phyloP scores from a whole-genome alignment of 2,888 invertebrate species.

The Tenthredo notha region DNA sequence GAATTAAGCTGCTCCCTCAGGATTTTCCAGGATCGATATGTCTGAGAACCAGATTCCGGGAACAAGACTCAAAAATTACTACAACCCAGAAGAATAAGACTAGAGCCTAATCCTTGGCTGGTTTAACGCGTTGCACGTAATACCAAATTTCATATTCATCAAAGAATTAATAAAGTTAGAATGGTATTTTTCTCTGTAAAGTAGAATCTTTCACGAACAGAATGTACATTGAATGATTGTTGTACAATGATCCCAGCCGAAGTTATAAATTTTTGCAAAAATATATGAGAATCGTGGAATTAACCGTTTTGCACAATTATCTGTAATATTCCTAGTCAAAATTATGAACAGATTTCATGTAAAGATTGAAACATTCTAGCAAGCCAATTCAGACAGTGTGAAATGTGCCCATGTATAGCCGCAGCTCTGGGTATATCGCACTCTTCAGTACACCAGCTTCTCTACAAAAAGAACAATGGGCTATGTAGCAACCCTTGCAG shows the following conservation, averaged over 20 bases:
- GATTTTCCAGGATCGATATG: slow-evolving; percentile 22
- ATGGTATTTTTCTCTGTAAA: not conserved
- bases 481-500: slow-evolving; percentile 1
- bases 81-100: not conserved
- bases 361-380: not conserved
- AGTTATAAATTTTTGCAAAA: not conserved
- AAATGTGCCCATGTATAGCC: not conserved
- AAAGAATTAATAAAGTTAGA: not conserved
- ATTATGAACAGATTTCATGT: not conserved
- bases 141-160: not conserved
- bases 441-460: not conserved
- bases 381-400: not conserved
- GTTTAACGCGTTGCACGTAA: not conserved
- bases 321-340: not conserved
- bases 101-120: not conserved
- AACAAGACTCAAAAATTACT: not conserved
- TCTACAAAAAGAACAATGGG: slow-evolving; percentile 9
- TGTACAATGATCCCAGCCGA: not conserved
- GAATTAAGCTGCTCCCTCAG: slow-evolving; percentile 3
- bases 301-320: not conserved
- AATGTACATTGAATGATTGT: not conserved
- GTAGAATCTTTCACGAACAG: not conserved
- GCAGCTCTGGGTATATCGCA: not conserved
- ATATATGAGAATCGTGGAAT: not conserved
- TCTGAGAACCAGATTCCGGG: slow-evolving; percentile 18